A percentile compares a stretch with the other conserved stretches of the same genome.
Conservation (phyloP, 2,888 invertebrate species). For the Pristionchus mayeri region DNA sequence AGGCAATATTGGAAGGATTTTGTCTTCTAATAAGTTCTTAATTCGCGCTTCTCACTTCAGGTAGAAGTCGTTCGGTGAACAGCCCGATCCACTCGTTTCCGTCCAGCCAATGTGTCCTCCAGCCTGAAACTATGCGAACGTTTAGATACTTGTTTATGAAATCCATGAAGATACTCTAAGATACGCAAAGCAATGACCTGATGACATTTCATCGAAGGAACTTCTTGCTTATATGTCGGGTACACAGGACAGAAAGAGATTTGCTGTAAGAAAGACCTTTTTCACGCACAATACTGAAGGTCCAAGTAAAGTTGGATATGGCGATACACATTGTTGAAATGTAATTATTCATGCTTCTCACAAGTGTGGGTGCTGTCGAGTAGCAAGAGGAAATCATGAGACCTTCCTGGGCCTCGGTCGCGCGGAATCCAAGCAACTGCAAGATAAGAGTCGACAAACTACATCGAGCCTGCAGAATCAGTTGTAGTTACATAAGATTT, state of each 20-base stretch:
- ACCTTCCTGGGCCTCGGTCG: background rate
- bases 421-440: no score
- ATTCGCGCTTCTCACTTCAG: background rate
- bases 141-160: background rate
- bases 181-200: no score
- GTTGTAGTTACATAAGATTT: background rate
- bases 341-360: background rate
- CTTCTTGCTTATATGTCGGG: background rate
- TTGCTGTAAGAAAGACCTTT: no score
- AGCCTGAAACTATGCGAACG: background rate
- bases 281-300: no score
- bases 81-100: background rate
- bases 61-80: background rate
- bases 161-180: no score
- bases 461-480: background rate
- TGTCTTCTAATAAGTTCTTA: background rate
- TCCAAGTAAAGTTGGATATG: no score
- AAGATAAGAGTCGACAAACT: background rate
- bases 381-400: background rate
- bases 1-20: background rate
- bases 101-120: background rate
- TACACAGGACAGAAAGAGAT: background rate
- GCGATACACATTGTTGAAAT: background rate
- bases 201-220: no score
- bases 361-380: background rate